Evolutionary conservation across 2,888 invertebrate species (phyloP).

Genomic region (Andrena bicolor): DNA sequence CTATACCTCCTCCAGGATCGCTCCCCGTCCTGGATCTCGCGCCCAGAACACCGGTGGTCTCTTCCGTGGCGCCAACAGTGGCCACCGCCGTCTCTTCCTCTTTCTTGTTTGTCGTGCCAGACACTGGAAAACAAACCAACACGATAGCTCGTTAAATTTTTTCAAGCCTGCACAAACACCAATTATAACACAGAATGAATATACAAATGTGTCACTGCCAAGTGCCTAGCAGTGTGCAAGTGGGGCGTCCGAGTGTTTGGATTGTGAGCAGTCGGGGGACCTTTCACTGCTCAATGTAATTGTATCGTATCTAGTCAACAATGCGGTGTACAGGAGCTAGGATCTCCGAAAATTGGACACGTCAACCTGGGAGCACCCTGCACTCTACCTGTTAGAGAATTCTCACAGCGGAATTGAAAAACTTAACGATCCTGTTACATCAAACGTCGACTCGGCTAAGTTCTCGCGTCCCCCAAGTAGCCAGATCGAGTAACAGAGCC

Average conservation of each 20-base stretch:
- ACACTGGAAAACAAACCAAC: conserved; percentile 74
- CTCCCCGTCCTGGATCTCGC: conserved; percentile 78
- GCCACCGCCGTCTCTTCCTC: conserved; percentile 78
- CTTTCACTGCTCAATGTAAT: too few relatives aligned
- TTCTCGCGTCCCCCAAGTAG: conserved; percentile 2
- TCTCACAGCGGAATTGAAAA: neutral
- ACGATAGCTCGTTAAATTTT: conserved; percentile 35
- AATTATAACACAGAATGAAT: conserved; percentile 1
- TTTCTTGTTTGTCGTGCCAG: conserved; percentile 80
- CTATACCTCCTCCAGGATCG: conserved; percentile 87
- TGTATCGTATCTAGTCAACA: too few relatives aligned
- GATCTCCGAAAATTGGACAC: too few relatives aligned
- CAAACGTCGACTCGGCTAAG: neutral
- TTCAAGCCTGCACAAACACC: neutral
- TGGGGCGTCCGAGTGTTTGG: neutral
- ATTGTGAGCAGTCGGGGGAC: too few relatives aligned
- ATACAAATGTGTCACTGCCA: neutral
- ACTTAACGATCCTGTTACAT: neutral
- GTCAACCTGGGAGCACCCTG: neutral
- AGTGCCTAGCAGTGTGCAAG: neutral
- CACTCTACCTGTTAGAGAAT: neutral
- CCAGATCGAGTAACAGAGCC: conserved; percentile 22
- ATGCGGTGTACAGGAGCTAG: too few relatives aligned
- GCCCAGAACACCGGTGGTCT: conserved; percentile 86
- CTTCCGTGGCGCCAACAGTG: conserved; percentile 63